Evolutionary conservation across 2,113 vertebrate genomes (phyloP).

Genomic region (Heptranchias perlo): DNA sequence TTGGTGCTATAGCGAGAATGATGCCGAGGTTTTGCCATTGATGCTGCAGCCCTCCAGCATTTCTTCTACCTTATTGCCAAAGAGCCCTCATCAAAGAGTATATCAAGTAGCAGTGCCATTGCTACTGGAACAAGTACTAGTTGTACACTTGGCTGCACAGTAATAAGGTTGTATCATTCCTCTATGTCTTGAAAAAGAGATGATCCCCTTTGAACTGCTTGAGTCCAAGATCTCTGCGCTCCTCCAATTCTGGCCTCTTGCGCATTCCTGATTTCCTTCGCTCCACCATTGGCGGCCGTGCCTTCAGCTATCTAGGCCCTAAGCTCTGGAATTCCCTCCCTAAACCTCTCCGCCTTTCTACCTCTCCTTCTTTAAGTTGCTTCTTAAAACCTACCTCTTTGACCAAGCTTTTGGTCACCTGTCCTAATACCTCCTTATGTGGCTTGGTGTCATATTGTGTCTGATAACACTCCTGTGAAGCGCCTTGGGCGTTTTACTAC

Average conservation of each 20-base stretch:
- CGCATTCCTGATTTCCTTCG: not conserved
- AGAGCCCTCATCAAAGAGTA: no score
- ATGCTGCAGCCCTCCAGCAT: not conserved
- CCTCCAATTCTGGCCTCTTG: not conserved
- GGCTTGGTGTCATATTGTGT: not conserved
- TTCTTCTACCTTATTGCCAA: not conserved
- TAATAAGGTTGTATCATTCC: not conserved
- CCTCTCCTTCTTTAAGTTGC: not conserved
- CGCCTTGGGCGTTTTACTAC: no score
- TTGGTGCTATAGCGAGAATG: not conserved
- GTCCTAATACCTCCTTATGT: not conserved
- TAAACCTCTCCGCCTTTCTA: not conserved
- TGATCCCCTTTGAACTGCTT: not conserved
- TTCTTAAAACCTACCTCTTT: not conserved
- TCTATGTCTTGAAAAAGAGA: not conserved
- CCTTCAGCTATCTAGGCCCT: not conserved
- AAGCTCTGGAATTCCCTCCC: not conserved
- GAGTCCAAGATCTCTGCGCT: not conserved
- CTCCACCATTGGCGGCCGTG: not conserved
- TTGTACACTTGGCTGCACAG: not conserved
- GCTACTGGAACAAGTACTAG: not conserved
- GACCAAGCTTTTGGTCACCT: not conserved
- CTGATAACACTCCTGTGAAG: not conserved
- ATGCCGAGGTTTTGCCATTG: not conserved
- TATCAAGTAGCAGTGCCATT: not conserved